These are phyloP conservation scores for Epiblema foenella DNA, from an alignment of 2,888 invertebrate genomes.

Conservation along the genomic window DNA sequence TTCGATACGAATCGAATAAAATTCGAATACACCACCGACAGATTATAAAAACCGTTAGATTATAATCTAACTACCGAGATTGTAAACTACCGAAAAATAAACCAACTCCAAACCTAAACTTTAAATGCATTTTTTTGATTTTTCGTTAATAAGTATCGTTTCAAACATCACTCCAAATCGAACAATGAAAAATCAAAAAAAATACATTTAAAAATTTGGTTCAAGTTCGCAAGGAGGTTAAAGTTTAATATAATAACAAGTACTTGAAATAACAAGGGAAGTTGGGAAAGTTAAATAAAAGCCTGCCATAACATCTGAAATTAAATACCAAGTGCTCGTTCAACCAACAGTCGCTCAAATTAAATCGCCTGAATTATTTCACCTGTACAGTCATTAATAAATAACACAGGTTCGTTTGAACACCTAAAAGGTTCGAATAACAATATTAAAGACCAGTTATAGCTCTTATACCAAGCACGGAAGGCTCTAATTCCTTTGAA, in stretches of 20 bases:
- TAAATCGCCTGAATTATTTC: not conserved
- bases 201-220: no score
- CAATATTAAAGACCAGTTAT: not conserved
- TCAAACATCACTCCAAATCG: no score
- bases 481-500: slow-evolving; percentile 5
- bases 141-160: no score
- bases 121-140: no score
- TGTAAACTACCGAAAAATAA: no score
- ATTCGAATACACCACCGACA: no score
- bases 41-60: no score
- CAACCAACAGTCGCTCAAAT: not conserved
- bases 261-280: not conserved
- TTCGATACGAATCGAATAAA: no score
- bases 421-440: not conserved
- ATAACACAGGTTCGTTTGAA: not conserved
- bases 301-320: not conserved
- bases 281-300: not conserved
- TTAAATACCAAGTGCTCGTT: not conserved
- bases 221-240: no score
- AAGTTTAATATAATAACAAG: not conserved
- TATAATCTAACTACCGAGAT: no score
- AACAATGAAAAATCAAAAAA: no score
- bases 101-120: no score
- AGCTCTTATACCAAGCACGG: not conserved
- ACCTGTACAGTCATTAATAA: not conserved